phyloP scores from a whole-genome alignment of 1,140 invertebrate genomes.

The Brachionus rubens region DNA sequence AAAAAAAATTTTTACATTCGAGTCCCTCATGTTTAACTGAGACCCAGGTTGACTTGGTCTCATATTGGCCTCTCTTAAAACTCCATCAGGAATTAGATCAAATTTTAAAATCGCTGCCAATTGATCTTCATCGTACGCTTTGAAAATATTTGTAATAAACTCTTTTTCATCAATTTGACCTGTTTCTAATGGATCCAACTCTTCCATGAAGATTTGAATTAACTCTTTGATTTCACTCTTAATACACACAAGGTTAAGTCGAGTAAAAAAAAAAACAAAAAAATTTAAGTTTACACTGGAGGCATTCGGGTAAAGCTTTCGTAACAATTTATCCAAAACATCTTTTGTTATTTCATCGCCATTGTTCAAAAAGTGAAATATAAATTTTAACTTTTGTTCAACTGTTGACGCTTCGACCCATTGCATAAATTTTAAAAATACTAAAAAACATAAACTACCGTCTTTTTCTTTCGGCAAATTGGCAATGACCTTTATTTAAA shows the following conservation, averaged over 20 bases:
- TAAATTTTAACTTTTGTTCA: conserved; percentile 20
- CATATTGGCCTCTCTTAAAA: conserved; percentile 9
- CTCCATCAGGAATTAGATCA: conserved; percentile 23
- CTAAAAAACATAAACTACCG: conserved; percentile 31
- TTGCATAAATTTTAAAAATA: conserved; percentile 43
- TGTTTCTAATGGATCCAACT: conserved; percentile 4
- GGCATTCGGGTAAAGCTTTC: conserved; percentile 37
- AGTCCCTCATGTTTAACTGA: conserved; percentile 14
- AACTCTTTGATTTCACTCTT: conserved; percentile 8
- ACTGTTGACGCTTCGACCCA: not conserved
- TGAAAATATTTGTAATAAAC: conserved; percentile 1
- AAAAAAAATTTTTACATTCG: not conserved
- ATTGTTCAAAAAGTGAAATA: conserved; percentile 43
- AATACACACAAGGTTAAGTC: too few relatives aligned
- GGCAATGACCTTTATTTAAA: not conserved
- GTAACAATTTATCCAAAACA: conserved; percentile 1
- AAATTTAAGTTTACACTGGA: not conserved
- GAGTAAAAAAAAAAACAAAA: not conserved
- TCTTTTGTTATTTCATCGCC: not conserved
- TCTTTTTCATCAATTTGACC: conserved; percentile 7
- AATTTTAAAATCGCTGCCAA: not conserved
- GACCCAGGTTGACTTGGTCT: not conserved
- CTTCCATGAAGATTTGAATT: conserved; percentile 7
- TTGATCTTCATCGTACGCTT: not conserved
- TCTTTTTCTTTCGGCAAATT: conserved; percentile 42